Percentiles rank a stretch among this genome's conserved stretches.
Conservation (phyloP, 1,140 invertebrate genomes). For the Brachionus paranguensis region DNA sequence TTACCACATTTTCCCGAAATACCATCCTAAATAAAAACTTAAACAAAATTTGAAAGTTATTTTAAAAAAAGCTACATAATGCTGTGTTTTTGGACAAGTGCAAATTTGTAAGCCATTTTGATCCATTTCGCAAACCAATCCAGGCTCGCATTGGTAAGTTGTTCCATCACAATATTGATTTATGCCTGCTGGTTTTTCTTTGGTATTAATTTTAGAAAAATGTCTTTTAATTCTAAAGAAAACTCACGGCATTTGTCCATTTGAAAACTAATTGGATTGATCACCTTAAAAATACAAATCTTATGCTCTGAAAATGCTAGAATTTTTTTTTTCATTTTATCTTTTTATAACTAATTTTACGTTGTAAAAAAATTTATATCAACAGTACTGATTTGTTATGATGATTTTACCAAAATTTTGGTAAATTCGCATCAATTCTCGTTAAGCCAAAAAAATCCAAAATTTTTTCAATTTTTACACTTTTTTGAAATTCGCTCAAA, state of each 20-base stretch:
- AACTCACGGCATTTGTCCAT: conserved; percentile 12
- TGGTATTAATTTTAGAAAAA: background rate
- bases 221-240: background rate
- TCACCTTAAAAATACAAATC: background rate
- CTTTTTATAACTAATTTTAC: no score
- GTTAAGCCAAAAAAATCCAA: no score
- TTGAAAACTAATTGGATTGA: no score
- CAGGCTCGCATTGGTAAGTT: background rate
- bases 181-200: conserved; percentile 29
- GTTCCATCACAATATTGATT: conserved; percentile 34
- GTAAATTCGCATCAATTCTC: no score
- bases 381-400: no score
- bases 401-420: no score
- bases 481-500: no score
- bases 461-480: no score
- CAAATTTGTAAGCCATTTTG: background rate
- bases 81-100: background rate
- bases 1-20: background rate
- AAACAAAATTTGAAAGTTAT: background rate
- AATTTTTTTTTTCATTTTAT: background rate
- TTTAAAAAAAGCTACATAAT: background rate
- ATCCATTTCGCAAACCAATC: background rate
- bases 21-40: background rate
- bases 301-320: no score
- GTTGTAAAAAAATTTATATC: no score